These are phyloP conservation scores for Drosophila hamatofila DNA, from an alignment of 2,888 invertebrate genomes.

Conservation along the genomic window DNA sequence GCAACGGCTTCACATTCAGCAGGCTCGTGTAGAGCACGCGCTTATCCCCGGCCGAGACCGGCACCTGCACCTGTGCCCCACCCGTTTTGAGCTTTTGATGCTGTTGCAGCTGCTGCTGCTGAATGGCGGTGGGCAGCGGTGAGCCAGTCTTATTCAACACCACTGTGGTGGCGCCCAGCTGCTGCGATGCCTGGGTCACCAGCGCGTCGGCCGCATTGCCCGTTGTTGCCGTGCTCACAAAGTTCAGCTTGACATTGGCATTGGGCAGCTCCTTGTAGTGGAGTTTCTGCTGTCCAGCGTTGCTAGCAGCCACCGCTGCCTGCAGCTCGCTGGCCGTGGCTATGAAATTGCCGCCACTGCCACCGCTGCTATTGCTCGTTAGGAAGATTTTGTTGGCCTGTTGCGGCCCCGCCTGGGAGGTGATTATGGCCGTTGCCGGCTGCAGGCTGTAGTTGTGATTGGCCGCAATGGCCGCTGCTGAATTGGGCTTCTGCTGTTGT, in stretches of 20 bases:
- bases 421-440: conserved; percentile 83
- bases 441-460: conserved; percentile 85
- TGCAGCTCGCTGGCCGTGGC: conserved; percentile 82
- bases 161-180: conserved; percentile 72
- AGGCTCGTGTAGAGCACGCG: conserved; percentile 84
- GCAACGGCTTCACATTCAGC: conserved; percentile 83
- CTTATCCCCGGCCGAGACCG: conserved; percentile 67
- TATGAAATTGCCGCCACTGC: conserved; percentile 77
- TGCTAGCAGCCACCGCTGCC: conserved; percentile 64
- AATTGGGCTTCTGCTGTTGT: conserved; percentile 80
- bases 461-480: conserved; percentile 83
- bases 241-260: conserved; percentile 84
- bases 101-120: conserved; percentile 65
- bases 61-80: conserved; percentile 52
- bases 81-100: conserved; percentile 79
- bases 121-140: conserved; percentile 28
- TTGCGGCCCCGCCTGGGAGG: conserved; percentile 78
- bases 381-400: conserved; percentile 84
- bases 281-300: conserved; percentile 75
- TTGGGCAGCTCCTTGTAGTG: conserved; percentile 83
- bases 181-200: conserved; percentile 66
- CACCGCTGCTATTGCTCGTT: conserved; percentile 76
- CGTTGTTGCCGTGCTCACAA: conserved; percentile 75
- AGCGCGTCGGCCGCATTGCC: conserved; percentile 59
- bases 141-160: conserved; percentile 74